Base-by-base conservation (phyloP, 2,113 vertebrate species). In the Zapornia atra region DNA sequence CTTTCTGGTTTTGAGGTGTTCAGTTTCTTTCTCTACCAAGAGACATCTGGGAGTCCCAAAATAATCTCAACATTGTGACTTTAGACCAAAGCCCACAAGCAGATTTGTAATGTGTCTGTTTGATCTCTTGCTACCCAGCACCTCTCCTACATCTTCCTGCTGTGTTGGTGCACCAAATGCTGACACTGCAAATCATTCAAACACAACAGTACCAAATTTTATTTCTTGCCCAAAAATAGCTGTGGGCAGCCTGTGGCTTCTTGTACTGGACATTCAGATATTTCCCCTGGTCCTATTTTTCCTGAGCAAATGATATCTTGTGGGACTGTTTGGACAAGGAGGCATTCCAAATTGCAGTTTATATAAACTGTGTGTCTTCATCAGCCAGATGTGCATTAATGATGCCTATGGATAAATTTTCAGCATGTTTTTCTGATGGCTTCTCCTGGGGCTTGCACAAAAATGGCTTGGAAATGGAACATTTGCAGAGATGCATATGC, bases 381-480 rank as follows among this genome's bases (percentile, higher is more conserved):
- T 90, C 71, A 94, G 87, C 92, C 85, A 93, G 92, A 96, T 96
- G 90, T 96, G 84, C 66, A 40, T 85, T 95, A 86, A 78, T 94
- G 85, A 86, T 80, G 87, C 82, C 87, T 93, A 46, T 91, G 82
- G 91, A 93, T 95, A 82, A 82, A 83, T 96, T 97, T 96, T 53
- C 94, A 91, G 81, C 59, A 17, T 85, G 66, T 38, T 88, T 88
- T 36, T 95, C 91, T 93, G 90, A 91, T 91, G 54, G 50, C 66
- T 94, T 94, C 93, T 95, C 93, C 70, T 80, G 96, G 71, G 93
- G 75, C 46, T 90, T 90, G 78, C 90, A 70, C 82, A 82, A 90
- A 95, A 97, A 94, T 80, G 78, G 34, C 87, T 96, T 93, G 66
- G 96, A 94, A 96, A 91, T 42, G 66, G 81, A 97, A 91, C 78